Evolutionary conservation across 2,888 invertebrate genomes (phyloP), one percentile per base, ranked within the genome.

Genomic region (Dorcus parallelipipedus): DNA sequence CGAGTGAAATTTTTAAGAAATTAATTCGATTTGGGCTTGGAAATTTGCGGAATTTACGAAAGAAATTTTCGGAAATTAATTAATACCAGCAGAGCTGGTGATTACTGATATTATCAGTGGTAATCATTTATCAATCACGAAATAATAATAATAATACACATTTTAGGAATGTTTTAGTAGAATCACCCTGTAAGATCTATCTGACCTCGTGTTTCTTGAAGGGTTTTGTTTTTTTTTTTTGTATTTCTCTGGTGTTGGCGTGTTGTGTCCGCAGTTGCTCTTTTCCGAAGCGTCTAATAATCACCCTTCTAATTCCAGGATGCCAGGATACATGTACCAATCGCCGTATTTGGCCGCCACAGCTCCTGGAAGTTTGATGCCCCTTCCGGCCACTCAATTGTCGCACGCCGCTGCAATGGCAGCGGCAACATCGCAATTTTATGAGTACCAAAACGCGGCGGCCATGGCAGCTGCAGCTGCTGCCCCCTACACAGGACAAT

Each of bases 291-390:
- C 38, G 43, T 49, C 51, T 50, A 47, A 23, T 54, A 53, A 54
- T 33, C 8, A 20, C 49, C 26, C 23, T 47, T 53, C 17, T 56
- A 52, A 74, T 79, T 82, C 60, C 82, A 87, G 86, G 67, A 86
- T 91, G 67, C 88, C 89, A 50, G 86, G 90, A 66, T 91, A 91
- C 78, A 83, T 91, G 78, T 87, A 89, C 74, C 88, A 89, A 69
- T 87, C 90, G 69, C 89, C 90, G 6, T 87, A 87, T 74, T 77
- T 87, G 78, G 82, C 86, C 51, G 84, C 87, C 38, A 81, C 84
- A 39, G 80, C 83, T 54, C 83, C 84, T 17, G 86, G 86, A 14
- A 88, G 89, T 54, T 76, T 88, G 68, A 84, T 91, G 67, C 87
- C 87, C 67, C 79, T 88, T 69, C 87, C 86, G 60, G 79, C 82